Conservation (phyloP, 1,140 invertebrate genomes). For the Colletes gigas region DNA sequence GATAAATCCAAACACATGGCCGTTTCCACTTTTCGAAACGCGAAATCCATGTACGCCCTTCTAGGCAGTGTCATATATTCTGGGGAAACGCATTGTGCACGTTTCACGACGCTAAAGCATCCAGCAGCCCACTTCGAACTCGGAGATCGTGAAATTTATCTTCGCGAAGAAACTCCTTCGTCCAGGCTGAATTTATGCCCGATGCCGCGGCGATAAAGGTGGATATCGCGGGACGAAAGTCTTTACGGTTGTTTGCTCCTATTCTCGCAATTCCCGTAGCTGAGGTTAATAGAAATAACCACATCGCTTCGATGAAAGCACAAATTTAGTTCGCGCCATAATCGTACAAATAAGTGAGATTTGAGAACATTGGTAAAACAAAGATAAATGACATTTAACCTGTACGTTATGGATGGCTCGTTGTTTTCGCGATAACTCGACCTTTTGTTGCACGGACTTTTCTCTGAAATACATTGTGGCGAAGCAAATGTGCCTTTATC, state of each 20-base stretch:
- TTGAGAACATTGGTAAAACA: no score
- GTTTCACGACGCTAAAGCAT: neutral
- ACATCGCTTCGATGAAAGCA: neutral
- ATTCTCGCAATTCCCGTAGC: neutral
- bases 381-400: no score
- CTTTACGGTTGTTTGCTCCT: neutral
- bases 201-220: neutral
- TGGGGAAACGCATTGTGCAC: constrained; percentile 33
- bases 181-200: neutral
- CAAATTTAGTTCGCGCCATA: neutral
- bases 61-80: constrained; percentile 20
- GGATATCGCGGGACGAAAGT: neutral
- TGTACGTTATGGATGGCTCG: no score
- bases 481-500: no score
- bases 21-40: constrained; percentile 50
- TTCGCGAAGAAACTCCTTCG: neutral
- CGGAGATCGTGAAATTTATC: constrained; percentile 42
- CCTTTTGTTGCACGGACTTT: no score
- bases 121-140: neutral
- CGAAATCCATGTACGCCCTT: constrained; percentile 50
- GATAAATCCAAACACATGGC: constrained; percentile 49
- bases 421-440: no score
- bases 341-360: neutral
- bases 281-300: constrained; percentile 1
- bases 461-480: no score